Evolutionary conservation across 92 coral and sea anemone species (phyloP).

Genomic region (Bergia sp.): DNA sequence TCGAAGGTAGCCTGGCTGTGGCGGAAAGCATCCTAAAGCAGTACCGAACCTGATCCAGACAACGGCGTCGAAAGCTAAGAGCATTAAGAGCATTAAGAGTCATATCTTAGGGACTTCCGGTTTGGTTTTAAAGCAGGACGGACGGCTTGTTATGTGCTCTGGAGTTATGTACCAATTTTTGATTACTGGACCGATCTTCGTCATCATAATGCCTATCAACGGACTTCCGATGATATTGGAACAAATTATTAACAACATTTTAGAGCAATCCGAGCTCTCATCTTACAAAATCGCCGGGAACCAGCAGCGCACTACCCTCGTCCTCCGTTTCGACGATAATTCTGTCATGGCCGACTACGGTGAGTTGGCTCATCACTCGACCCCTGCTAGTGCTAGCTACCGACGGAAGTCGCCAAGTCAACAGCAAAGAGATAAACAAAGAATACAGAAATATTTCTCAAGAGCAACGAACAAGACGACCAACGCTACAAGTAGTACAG

Average conservation of each 20-base stretch:
- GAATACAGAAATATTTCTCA: not conserved
- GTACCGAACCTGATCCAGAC: slow-evolving; percentile 23
- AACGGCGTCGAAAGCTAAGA: slow-evolving; percentile 16
- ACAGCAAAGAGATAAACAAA: not conserved
- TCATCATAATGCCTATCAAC: not conserved
- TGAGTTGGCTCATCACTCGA: no score
- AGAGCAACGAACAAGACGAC: not conserved
- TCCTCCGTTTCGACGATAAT: not conserved
- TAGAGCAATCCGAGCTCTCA: not conserved
- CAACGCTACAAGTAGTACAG: not conserved
- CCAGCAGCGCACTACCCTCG: not conserved
- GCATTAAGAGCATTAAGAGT: not conserved
- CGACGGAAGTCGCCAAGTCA: not conserved
- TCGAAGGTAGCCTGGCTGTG: slow-evolving; percentile 28
- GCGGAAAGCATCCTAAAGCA: slow-evolving; percentile 27
- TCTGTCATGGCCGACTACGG: not conserved
- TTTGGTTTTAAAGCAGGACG: not conserved
- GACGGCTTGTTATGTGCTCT: not conserved
- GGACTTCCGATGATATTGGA: not conserved
- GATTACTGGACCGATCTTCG: not conserved
- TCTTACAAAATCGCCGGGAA: not conserved
- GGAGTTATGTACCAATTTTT: not conserved
- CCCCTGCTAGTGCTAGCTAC: not conserved
- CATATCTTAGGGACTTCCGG: slow-evolving; percentile 10
- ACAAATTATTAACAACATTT: not conserved